phyloP scores from a whole-genome alignment of 2,888 invertebrate genomes.

The Amphipoea lucens region DNA sequence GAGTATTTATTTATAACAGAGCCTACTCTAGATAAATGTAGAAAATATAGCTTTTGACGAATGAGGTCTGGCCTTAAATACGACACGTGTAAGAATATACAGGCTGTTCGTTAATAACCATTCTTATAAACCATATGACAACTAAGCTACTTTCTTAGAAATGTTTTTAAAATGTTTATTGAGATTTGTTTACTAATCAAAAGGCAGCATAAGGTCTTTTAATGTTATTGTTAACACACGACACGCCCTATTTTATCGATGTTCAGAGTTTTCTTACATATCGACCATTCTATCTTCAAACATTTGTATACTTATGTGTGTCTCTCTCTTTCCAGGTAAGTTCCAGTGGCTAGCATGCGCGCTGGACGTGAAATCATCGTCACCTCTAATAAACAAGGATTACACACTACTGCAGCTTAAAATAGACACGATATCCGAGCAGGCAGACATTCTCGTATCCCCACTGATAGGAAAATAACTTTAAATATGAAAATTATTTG shows the following conservation, averaged over 20 bases:
- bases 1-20: constrained; percentile 6
- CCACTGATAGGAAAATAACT: constrained; percentile 2
- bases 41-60: background rate
- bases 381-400: constrained; percentile 44
- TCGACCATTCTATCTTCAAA: background rate
- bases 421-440: constrained; percentile 43
- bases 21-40: background rate
- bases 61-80: background rate
- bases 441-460: constrained; percentile 32
- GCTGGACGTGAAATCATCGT: constrained; percentile 60
- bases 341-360: constrained; percentile 70
- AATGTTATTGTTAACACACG: background rate
- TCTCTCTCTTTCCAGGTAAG: constrained; percentile 76
- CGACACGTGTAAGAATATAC: background rate
- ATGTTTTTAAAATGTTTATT: background rate
- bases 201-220: background rate
- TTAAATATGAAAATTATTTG: background rate
- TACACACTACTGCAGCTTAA: constrained; percentile 45
- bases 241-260: background rate
- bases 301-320: constrained; percentile 33
- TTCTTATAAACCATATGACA: background rate
- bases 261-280: background rate
- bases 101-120: background rate
- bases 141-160: too few relatives aligned
- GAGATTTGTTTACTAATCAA: background rate